Evolutionary conservation across 37 sponge, comb jelly and placozoan genomes (phyloP), one percentile per base, ranked within the genome.

Genomic region (Bolinopsis microptera): DNA sequence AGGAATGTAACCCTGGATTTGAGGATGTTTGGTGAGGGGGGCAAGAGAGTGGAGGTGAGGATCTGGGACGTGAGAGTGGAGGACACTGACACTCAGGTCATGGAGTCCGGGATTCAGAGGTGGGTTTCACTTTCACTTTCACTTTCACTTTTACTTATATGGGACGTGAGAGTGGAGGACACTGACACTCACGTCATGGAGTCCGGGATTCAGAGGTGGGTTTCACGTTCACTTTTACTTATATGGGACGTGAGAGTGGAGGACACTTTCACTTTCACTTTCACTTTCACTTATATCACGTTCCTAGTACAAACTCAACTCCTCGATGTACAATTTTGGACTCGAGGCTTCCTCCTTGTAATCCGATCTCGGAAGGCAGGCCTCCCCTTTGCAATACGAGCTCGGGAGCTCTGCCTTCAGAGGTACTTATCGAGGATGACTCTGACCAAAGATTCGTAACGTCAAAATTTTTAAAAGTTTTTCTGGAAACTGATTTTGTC

Each of bases 11-110:
- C 3, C 0, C 21, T 27, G 18, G 80, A 77, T 21, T 18, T 77
- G 80, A 77, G 33, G 18, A 3, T 77, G 61, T 86, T 28, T 2
- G 48, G 48, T 25, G 61, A 86, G 3, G 90, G 90, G 1, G 35
- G 27, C 13, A 86, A 86, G 90, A 86, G 24, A 34, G 90, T 86
- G 41, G 61, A 86, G 34, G 27, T 86, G 36, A 86, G 39, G 35
- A 24, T 86, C 5, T 86, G 90, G 90, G 90, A 86, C 26, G 36
- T 86, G 28, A 38, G 90, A 41, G 90, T 86, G 32, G 90, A 86
- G 31, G 90, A 86, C 22, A 86, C 90, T 21, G 90, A 86, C 26
- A 28, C 41, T 0, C 48, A 0, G 1, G 90, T 86, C 90, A 86
- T 38, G 90, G 90, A 86, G 61, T 24, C 34, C 0, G 90, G 90